Conservation (phyloP, 1,140 invertebrate genomes). For the Drosophila mojavensis region DNA sequence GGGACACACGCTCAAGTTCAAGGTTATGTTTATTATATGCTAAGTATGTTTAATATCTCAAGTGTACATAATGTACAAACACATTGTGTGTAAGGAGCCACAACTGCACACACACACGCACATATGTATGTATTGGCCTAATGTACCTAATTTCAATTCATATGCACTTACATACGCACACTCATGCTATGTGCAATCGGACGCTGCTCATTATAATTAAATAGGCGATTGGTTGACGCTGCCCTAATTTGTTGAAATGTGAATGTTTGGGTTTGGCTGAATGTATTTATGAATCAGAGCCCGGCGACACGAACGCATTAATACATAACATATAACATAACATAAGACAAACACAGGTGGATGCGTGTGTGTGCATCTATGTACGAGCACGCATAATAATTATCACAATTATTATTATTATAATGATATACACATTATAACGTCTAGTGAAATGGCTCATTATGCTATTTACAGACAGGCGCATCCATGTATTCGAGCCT, state of each 20-base stretch:
- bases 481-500: slow-evolving; percentile 3
- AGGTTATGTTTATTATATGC: slow-evolving; percentile 11
- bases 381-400: slow-evolving; percentile 37
- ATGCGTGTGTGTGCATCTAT: slow-evolving; percentile 18
- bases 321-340: background rate
- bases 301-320: slow-evolving; percentile 48
- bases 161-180: slow-evolving; percentile 27
- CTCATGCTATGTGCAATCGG: slow-evolving; percentile 40
- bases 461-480: slow-evolving; percentile 25
- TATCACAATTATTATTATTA: slow-evolving; percentile 65
- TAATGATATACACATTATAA: slow-evolving; percentile 71
- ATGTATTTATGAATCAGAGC: slow-evolving; percentile 55
- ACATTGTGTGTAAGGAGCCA: background rate
- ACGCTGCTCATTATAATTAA: slow-evolving; percentile 80
- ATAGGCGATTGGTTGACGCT: slow-evolving; percentile 68
- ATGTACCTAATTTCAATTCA: slow-evolving; percentile 22
- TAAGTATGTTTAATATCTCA: background rate
- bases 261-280: slow-evolving; percentile 9
- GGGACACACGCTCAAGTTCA: slow-evolving; percentile 17
- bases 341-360: slow-evolving; percentile 3
- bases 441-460: slow-evolving; percentile 67
- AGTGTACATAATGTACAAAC: slow-evolving; percentile 1
- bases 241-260: slow-evolving; percentile 65
- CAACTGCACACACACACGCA: background rate
- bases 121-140: background rate